These are phyloP conservation scores for Blomia tropicalis DNA, from an alignment of 2,888 invertebrate genomes.

Conservation along the genomic window DNA sequence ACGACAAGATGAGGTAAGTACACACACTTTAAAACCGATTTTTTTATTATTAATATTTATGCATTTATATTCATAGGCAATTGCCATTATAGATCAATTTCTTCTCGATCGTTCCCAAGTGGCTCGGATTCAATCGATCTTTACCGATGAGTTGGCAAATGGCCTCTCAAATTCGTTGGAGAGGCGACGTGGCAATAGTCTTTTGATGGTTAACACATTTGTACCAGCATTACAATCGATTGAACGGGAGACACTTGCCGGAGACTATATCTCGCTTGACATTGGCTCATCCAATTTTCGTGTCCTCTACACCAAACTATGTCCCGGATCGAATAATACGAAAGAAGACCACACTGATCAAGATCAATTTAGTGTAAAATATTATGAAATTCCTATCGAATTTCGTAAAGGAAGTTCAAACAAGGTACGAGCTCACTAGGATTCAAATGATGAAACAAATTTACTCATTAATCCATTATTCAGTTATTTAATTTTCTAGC, in stretches of 20 bases:
- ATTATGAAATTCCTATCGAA: background rate
- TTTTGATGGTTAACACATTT: conserved; percentile 25
- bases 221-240: conserved; percentile 14
- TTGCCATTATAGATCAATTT: background rate
- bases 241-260: background rate
- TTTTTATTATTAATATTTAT: background rate
- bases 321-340: background rate
- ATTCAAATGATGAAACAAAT: background rate
- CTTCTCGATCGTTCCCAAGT: background rate
- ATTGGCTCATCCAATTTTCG: conserved; percentile 17
- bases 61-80: background rate
- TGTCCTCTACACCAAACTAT: background rate
- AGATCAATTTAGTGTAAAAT: conserved; percentile 2
- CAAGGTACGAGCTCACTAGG: background rate
- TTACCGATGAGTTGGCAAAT: background rate
- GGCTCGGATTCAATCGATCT: background rate
- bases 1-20: background rate
- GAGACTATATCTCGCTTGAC: conserved; percentile 11
- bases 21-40: background rate
- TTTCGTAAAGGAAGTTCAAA: conserved; percentile 5
- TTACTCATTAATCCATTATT: background rate
- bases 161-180: background rate
- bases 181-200: background rate
- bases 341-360: background rate
- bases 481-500: conserved; percentile 57